Percentiles rank a stretch among this genome's conserved stretches.
These are phyloP conservation scores for Tenualosa thibaudeaui DNA, from an alignment of 2,797 vertebrate species.

Conservation along the genomic window DNA sequence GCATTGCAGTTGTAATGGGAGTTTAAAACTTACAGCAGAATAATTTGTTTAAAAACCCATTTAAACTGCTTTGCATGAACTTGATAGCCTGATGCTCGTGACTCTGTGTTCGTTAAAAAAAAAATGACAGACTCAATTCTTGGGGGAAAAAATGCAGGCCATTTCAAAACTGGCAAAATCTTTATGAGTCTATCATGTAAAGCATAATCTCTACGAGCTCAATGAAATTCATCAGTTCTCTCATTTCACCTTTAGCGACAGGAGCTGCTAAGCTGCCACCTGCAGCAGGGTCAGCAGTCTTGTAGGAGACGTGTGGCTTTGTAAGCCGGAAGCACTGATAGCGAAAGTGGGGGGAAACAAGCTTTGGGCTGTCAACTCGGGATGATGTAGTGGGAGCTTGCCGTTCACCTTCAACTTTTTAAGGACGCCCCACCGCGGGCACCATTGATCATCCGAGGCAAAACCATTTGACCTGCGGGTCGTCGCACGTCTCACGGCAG, in stretches of 20 bases:
- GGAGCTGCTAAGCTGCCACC: neutral
- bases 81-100: neutral
- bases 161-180: neutral
- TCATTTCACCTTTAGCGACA: neutral
- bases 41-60: neutral
- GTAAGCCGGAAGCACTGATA: neutral
- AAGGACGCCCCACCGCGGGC: conserved; percentile 36
- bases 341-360: neutral
- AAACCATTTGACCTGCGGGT: neutral
- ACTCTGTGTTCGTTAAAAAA: neutral
- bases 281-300: neutral
- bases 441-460: conserved; percentile 31
- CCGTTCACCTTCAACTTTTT: conserved; percentile 31
- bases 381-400: conserved; percentile 23
- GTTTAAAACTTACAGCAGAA: neutral
- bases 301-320: neutral
- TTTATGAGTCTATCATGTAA: neutral
- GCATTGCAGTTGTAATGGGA: neutral
- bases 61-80: neutral
- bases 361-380: conserved; percentile 32
- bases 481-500: neutral
- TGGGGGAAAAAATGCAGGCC: neutral
- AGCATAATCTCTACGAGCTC: neutral
- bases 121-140: neutral
- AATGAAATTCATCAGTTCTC: neutral